phyloP scores from a whole-genome alignment of 2,797 vertebrate genomes.

The Gadopsis bispinosus region DNA sequence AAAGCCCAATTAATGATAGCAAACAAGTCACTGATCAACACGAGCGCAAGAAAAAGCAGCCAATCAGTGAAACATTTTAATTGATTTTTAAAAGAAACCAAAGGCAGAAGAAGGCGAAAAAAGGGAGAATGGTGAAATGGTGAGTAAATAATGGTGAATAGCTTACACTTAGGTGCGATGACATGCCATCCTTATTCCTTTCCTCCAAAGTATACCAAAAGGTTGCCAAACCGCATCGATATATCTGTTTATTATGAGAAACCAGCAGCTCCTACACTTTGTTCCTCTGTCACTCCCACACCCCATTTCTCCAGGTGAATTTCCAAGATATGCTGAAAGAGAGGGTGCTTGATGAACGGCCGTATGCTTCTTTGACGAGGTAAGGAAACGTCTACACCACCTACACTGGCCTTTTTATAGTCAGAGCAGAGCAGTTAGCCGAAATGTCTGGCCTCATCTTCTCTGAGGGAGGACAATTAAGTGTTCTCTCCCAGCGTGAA shows the following conservation, averaged over 20 bases:
- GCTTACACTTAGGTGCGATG: slow-evolving; percentile 7
- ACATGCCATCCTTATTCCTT: slow-evolving; percentile 10
- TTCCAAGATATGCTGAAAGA: slow-evolving; percentile 42
- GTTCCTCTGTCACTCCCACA: slow-evolving; percentile 27
- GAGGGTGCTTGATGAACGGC: slow-evolving; percentile 70
- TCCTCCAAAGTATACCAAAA: too few species aligned
- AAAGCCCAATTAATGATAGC: slow-evolving; percentile 19
- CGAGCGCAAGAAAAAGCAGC: slow-evolving; percentile 1
- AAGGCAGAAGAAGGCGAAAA: neutral
- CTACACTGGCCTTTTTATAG: slow-evolving; percentile 49
- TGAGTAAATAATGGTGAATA: slow-evolving; percentile 10
- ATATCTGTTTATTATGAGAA: slow-evolving; percentile 19
- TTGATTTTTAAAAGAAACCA: slow-evolving; percentile 38
- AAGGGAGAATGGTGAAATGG: neutral
- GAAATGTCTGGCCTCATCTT: slow-evolving; percentile 45
- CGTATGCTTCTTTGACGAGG: slow-evolving; percentile 42
- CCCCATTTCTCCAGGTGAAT: slow-evolving; percentile 32
- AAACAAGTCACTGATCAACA: slow-evolving; percentile 33
- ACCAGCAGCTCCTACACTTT: neutral
- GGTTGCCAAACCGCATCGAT: neutral
- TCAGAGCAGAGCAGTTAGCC: slow-evolving; percentile 43
- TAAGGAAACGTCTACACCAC: slow-evolving; percentile 33
- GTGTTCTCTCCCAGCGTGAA: neutral
- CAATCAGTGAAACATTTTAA: slow-evolving; percentile 24
- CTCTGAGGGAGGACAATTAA: slow-evolving; percentile 27